Conservation (phyloP, 2,113 vertebrate genomes). For the Paracanthobrama guichenoti region DNA sequence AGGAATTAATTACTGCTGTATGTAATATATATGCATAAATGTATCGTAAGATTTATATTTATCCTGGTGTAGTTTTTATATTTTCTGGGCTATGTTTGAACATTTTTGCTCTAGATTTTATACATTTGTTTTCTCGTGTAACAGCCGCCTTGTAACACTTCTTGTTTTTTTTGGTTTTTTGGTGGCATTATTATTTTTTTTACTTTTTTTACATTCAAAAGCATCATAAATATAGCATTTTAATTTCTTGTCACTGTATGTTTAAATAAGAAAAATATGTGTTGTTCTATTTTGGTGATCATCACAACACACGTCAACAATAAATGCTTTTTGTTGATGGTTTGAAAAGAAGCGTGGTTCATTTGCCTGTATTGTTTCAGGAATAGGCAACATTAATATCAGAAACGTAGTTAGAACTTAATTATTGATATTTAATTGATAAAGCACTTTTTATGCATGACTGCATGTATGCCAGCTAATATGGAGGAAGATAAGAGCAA, state of each 20-base stretch:
- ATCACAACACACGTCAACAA: neutral
- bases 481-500: neutral
- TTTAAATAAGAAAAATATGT: neutral
- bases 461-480: neutral
- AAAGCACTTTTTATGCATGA: conserved; percentile 11
- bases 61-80: conserved; percentile 43
- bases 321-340: conserved; percentile 33
- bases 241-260: conserved; percentile 36
- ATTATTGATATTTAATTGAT: neutral
- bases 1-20: conserved; percentile 33
- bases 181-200: neutral
- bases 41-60: conserved; percentile 56
- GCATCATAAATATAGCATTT: neutral
- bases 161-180: neutral
- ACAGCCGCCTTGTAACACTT: neutral
- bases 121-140: conserved; percentile 32
- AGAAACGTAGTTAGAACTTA: conserved; percentile 9
- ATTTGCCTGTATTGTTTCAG: neutral
- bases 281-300: neutral
- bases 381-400: neutral
- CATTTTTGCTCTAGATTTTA: conserved; percentile 50
- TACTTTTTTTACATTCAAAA: conserved; percentile 12
- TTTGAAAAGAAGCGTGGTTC: neutral
- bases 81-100: conserved; percentile 48
- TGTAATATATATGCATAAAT: conserved; percentile 41